These are phyloP conservation scores for Oenanthe oenanthe DNA, from an alignment of 2,113 vertebrate genomes.

Conservation along the genomic window DNA sequence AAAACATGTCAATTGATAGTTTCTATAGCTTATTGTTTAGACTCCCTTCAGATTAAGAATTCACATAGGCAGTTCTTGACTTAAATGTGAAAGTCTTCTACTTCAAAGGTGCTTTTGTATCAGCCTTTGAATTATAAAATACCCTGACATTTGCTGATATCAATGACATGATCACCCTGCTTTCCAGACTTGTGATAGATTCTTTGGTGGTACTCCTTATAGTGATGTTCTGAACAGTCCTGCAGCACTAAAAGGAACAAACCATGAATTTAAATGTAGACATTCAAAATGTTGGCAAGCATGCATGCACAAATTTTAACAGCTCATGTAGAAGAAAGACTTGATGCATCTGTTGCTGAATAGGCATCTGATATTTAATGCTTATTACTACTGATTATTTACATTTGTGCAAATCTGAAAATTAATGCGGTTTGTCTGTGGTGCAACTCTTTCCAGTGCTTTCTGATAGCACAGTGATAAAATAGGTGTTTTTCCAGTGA, in stretches of 20 bases:
- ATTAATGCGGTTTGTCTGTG: not conserved
- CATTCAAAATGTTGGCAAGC: not conserved
- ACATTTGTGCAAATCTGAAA: not conserved
- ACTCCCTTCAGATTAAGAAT: not conserved
- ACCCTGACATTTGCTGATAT: not conserved
- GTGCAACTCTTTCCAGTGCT: not conserved
- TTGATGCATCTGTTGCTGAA: not conserved
- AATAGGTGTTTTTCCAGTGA: not conserved
- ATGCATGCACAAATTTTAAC: not conserved
- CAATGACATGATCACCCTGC: not conserved
- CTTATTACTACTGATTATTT: not conserved
- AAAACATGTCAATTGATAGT: not conserved
- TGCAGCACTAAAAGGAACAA: not conserved
- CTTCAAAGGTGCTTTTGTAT: not conserved
- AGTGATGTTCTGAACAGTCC: not conserved
- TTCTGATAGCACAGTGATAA: not conserved
- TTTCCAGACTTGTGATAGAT: not conserved
- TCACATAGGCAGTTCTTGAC: not conserved
- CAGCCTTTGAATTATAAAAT: not conserved
- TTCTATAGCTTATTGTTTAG: not conserved
- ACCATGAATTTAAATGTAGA: not conserved
- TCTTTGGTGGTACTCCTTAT: not conserved
- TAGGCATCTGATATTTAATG: not conserved
- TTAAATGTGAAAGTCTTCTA: not conserved
- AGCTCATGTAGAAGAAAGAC: not conserved